Conservation (phyloP, 2,113 vertebrate species). For the Anoplopoma fimbria region DNA sequence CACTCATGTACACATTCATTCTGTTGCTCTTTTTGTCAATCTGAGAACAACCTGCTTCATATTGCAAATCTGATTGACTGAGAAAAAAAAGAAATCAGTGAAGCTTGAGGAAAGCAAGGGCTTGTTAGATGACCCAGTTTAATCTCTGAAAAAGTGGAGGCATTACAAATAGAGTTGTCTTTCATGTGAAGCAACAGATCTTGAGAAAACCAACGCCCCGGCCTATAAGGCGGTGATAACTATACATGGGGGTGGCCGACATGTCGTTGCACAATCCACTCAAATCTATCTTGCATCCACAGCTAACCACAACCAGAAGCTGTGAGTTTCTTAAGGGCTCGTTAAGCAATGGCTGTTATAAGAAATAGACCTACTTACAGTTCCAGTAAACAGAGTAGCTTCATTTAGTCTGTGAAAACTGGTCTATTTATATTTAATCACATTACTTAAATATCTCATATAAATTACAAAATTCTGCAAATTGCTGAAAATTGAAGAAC, state of each 20-base stretch:
- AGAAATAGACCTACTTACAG: background rate
- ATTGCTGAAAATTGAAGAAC: constrained; percentile 1
- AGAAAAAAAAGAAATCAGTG: background rate
- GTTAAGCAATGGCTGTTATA: constrained; percentile 41
- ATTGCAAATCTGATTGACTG: background rate
- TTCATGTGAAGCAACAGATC: constrained; percentile 2
- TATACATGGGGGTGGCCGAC: background rate
- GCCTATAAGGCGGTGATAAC: background rate
- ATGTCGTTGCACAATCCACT: constrained; percentile 34
- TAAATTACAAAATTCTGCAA: background rate
- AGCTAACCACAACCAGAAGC: constrained; percentile 40
- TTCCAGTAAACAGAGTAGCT: constrained; percentile 9
- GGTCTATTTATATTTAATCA: constrained; percentile 11
- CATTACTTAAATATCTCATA: constrained; percentile 22
- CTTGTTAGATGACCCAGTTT: background rate
- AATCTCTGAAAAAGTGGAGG: background rate
- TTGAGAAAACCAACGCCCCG: background rate
- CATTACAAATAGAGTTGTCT: background rate
- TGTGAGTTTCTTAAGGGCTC: constrained; percentile 45
- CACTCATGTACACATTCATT: background rate
- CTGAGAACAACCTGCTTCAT: background rate
- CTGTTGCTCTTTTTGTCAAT: background rate
- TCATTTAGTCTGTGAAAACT: background rate
- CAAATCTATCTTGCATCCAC: background rate
- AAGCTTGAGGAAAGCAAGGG: background rate